Base-by-base conservation (phyloP, 1,140 invertebrate species). In the Diprion similis region DNA sequence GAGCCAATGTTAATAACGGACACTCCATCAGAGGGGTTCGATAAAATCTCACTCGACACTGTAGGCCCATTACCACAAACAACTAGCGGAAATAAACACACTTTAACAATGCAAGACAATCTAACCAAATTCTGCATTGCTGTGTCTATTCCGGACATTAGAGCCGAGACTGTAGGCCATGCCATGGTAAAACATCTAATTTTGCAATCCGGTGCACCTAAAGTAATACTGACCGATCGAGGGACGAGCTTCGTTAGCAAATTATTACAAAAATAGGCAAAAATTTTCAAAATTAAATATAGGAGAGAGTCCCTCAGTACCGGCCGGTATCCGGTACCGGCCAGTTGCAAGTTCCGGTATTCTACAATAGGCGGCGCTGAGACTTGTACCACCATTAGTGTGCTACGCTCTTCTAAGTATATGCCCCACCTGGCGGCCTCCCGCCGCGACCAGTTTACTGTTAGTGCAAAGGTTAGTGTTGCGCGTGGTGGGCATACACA, bases 41-140 rank as follows among this genome's bases (percentile, higher is more conserved):
- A 51, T 10, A 67, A 67, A 18, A 67, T 67, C 8, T 67, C 66
- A 10, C n/a, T 80, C 47, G n/a, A n/a, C n/a, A n/a, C n/a, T n/a
- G n/a, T n/a, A n/a, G n/a, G n/a, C n/a, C n/a, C n/a, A n/a, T n/a
- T 79, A 73, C 74, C 76, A 7, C 15, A 67, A 66, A 76, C 75
- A 7, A 46, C 71, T n/a, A n/a, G 45, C 8, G 78, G 76, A 18
- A 77, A 79, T 65, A 71, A 74, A 75, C 75, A 67, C 72, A 74
- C 83, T 72, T 46, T 84, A 17, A 80, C 80, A 13, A 65, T 78
- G 10, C 78, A 83, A 74, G 79, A 82, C 73, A 78, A 82, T 73
- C 70, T 85, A 45, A 78, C 79, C 0, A 85, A 84, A 76, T 81
- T 77, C 73, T 77, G 75, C 8, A 45, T 66, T 8, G 78, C 79